Evolutionary conservation across 2,888 invertebrate genomes (phyloP).

Genomic region (Phalera bucephala): DNA sequence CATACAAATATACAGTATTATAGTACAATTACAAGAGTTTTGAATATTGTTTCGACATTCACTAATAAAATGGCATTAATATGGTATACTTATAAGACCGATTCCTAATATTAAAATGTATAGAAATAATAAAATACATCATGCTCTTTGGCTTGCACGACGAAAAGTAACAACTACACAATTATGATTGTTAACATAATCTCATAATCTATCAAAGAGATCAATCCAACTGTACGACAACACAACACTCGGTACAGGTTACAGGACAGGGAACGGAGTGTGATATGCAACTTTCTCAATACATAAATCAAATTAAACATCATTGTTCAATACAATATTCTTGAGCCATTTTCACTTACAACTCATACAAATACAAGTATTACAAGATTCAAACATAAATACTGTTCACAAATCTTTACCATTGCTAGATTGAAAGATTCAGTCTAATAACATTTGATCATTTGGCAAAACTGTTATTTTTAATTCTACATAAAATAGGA

Average conservation of each 20-base stretch:
- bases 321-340: constrained; percentile 37
- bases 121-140: constrained; percentile 80
- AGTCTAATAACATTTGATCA: constrained; percentile 81
- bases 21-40: constrained; percentile 75
- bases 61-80: constrained; percentile 80
- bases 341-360: constrained; percentile 50
- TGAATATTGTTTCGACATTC: constrained; percentile 71
- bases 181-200: constrained; percentile 57
- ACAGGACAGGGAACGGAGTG: constrained; percentile 42
- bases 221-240: constrained; percentile 68
- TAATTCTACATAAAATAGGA: constrained; percentile 50
- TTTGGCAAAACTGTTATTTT: constrained; percentile 80
- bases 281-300: constrained; percentile 70
- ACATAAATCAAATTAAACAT: constrained; percentile 35
- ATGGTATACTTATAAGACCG: constrained; percentile 73
- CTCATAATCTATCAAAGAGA: constrained; percentile 72
- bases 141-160: constrained; percentile 83
- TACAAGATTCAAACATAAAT: constrained; percentile 14
- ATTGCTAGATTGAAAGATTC: constrained; percentile 60
- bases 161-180: constrained; percentile 65
- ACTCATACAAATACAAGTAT: constrained; percentile 2
- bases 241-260: constrained; percentile 19
- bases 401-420: constrained; percentile 40
- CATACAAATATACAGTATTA: constrained; percentile 81
- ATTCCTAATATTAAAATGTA: constrained; percentile 71